phyloP scores from a whole-genome alignment of 2,113 vertebrate species.

The Grammomys surdaster region DNA sequence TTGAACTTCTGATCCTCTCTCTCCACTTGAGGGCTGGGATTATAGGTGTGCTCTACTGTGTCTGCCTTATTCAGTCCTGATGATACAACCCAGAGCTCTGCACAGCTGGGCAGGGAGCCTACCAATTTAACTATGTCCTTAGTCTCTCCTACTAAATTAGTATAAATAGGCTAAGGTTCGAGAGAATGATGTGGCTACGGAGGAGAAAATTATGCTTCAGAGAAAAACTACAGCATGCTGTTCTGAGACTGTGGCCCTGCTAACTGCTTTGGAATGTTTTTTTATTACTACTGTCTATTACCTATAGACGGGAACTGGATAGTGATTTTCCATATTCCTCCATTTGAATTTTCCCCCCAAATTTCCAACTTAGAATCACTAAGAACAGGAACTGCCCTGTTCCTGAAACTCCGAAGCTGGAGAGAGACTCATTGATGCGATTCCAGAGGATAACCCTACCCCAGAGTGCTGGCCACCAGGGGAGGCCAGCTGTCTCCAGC shows the following conservation, averaged over 20 bases:
- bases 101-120: background rate
- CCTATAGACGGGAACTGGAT: background rate
- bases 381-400: background rate
- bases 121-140: no score
- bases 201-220: background rate
- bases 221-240: background rate
- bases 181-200: background rate
- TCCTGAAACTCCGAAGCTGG: background rate
- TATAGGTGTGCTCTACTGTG: background rate
- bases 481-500: background rate
- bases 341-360: background rate
- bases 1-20: background rate
- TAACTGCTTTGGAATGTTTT: background rate
- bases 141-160: background rate
- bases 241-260: background rate
- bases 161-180: background rate
- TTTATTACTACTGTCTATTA: background rate
- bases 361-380: constrained; percentile 6
- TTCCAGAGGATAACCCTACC: background rate
- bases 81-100: background rate
- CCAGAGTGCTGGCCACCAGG: background rate
- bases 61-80: background rate
- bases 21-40: background rate
- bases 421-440: background rate
- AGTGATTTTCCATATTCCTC: background rate